phyloP scores from a whole-genome alignment of 2,888 invertebrate species.

The Leptopilina drosophilae region DNA sequence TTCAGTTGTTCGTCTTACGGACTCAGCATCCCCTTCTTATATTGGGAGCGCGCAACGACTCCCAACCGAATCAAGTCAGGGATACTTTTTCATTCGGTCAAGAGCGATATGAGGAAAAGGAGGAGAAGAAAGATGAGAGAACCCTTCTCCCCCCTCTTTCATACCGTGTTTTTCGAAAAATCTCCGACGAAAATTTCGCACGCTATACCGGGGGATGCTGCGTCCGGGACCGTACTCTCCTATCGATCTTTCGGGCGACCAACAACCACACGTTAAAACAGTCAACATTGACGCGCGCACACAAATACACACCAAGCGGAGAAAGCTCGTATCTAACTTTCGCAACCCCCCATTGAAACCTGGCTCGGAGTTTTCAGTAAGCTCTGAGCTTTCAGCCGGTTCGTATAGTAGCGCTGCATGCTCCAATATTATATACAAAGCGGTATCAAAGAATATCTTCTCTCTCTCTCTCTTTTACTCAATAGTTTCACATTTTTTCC shows the following conservation, averaged over 20 bases:
- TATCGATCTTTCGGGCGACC: constrained; percentile 73
- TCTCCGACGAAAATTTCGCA: constrained; percentile 45
- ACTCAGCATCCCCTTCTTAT: background rate
- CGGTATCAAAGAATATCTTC: background rate
- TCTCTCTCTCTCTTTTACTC: background rate
- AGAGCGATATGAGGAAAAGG: background rate
- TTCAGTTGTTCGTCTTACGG: too few relatives aligned
- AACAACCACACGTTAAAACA: constrained; percentile 60
- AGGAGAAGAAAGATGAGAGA: too few relatives aligned
- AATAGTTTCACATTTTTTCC: background rate
- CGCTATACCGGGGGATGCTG: constrained; percentile 65
- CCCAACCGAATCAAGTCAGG: background rate
- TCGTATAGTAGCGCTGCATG: constrained; percentile 53
- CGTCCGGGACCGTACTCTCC: constrained; percentile 70
- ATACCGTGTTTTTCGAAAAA: constrained; percentile 14
- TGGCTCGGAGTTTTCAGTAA: constrained; percentile 69
- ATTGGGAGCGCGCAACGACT: background rate
- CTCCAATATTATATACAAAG: background rate
- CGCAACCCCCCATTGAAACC: constrained; percentile 61
- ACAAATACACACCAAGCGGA: constrained; percentile 60
- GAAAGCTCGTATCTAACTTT: constrained; percentile 57
- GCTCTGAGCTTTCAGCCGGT: constrained; percentile 73
- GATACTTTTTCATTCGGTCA: background rate
- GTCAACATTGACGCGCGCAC: constrained; percentile 50
- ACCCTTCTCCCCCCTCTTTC: too few relatives aligned